Conservation (phyloP, 1,140 invertebrate species). For the Temnothorax longispinosus region DNA sequence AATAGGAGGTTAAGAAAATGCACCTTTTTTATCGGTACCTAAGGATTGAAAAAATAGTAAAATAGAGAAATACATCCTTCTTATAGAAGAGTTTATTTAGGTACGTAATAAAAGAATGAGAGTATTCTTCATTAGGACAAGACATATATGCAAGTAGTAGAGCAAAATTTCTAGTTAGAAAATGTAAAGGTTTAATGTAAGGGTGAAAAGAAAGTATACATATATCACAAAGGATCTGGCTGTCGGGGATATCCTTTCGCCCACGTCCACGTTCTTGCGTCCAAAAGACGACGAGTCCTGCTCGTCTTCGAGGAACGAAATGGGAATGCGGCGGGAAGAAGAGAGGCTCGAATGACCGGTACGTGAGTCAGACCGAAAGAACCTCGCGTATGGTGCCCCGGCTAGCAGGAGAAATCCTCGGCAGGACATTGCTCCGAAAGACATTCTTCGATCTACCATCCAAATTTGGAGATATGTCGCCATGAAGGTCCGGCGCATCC, state of each 20-base stretch:
- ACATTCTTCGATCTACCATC: slow-evolving; percentile 64
- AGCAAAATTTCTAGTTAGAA: background rate
- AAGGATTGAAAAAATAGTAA: background rate
- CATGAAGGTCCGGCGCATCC: slow-evolving; percentile 10
- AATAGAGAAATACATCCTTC: background rate
- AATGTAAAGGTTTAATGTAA: background rate
- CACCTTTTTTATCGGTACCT: background rate
- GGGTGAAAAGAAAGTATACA: background rate
- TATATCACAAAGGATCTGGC: slow-evolving; percentile 26
- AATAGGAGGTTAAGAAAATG: background rate
- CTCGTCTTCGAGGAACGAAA: slow-evolving; percentile 65
- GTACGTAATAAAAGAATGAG: background rate
- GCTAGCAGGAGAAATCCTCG: slow-evolving; percentile 69
- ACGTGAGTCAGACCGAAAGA: slow-evolving; percentile 78
- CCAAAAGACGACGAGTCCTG: slow-evolving; percentile 68
- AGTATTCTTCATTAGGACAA: background rate
- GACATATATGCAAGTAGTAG: background rate
- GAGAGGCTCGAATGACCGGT: slow-evolving; percentile 72
- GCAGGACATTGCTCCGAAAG: slow-evolving; percentile 70
- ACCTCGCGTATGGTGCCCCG: slow-evolving; percentile 70
- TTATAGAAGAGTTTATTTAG: background rate
- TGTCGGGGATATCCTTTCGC: slow-evolving; percentile 66
- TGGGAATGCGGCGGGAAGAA: slow-evolving; percentile 48
- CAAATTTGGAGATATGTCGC: slow-evolving; percentile 64
- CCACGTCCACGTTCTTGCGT: slow-evolving; percentile 66